These are phyloP conservation scores for Pseudomyrmex dendroicus DNA, from an alignment of 1,140 invertebrate species.

Conservation along the genomic window DNA sequence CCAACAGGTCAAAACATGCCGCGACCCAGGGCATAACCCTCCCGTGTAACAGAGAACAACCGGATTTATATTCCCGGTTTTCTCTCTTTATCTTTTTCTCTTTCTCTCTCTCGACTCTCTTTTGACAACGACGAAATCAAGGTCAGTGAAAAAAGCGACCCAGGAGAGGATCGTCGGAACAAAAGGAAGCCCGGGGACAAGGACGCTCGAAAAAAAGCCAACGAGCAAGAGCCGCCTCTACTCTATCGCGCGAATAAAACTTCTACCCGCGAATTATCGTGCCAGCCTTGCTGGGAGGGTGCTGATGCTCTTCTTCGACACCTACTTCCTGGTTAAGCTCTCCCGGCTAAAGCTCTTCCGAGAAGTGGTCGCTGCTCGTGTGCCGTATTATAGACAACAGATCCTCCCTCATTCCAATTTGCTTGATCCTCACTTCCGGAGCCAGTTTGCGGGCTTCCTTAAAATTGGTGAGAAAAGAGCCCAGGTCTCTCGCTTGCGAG, in stretches of 20 bases:
- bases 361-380: constrained; percentile 85
- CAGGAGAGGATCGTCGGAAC: background rate
- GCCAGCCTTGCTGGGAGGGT: background rate
- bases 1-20: constrained; percentile 80
- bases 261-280: constrained; percentile 14
- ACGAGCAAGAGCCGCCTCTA: constrained; percentile 69
- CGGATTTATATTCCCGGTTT: background rate
- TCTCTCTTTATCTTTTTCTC: background rate
- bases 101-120: background rate
- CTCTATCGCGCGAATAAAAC: constrained; percentile 38
- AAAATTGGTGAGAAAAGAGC: constrained; percentile 56
- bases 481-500: constrained; percentile 8
- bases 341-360: constrained; percentile 83
- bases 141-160: constrained; percentile 76
- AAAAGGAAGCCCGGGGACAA: constrained; percentile 48
- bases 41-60: background rate
- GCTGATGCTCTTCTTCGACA: constrained; percentile 9
- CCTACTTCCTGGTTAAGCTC: constrained; percentile 29
- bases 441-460: constrained; percentile 83
- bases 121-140: background rate
- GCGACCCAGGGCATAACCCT: constrained; percentile 82
- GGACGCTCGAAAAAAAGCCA: constrained; percentile 14
- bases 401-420: constrained; percentile 86
- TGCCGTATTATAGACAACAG: constrained; percentile 84
- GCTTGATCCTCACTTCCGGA: constrained; percentile 84